phyloP scores from a whole-genome alignment of 2,113 vertebrate genomes.

The Herpetotheres cachinnans region DNA sequence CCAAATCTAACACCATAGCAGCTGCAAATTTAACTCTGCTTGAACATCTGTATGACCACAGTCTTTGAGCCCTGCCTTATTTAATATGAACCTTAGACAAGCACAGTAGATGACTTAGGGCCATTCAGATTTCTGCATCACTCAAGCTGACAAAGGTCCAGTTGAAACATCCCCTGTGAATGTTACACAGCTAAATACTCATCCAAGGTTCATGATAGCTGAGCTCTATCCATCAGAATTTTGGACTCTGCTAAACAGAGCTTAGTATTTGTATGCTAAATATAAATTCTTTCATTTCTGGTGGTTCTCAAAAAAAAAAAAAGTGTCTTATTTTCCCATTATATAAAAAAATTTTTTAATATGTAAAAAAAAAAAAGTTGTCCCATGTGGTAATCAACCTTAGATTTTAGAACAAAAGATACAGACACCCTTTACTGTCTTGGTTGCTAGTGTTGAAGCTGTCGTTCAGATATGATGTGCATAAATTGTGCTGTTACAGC shows the following conservation, averaged over 20 bases:
- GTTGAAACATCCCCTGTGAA: background rate
- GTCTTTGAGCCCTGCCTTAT: background rate
- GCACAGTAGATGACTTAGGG: background rate
- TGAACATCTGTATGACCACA: background rate
- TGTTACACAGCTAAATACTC: background rate
- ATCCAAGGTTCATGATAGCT: background rate
- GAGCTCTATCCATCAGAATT: background rate
- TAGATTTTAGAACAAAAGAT: background rate
- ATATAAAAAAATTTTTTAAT: background rate
- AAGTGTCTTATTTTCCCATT: no score
- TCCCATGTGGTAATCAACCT: background rate
- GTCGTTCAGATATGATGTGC: background rate
- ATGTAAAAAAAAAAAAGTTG: background rate
- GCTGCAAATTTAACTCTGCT: background rate
- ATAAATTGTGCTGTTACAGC: background rate
- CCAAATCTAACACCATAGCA: background rate
- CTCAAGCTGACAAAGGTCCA: background rate
- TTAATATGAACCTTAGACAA: background rate
- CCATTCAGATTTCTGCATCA: background rate
- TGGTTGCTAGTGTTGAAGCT: background rate
- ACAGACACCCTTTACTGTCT: background rate
- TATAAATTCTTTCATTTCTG: background rate
- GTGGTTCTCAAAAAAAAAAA: background rate
- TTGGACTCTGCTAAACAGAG: background rate
- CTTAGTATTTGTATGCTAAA: background rate